Base-by-base conservation (phyloP, 2,888 invertebrate species). In the Sympetrum striolatum region DNA sequence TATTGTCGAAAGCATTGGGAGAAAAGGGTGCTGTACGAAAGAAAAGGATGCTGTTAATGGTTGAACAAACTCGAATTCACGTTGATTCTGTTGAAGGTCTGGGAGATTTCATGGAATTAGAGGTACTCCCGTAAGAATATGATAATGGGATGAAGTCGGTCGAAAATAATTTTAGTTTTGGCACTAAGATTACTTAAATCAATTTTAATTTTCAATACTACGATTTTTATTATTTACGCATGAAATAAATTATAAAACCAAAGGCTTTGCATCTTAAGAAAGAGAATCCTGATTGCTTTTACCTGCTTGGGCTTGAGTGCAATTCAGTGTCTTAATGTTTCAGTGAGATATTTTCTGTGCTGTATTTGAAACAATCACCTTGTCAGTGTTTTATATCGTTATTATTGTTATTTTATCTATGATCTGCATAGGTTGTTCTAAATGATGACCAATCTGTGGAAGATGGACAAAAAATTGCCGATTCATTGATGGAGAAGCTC, bases 41-140 rank as follows among this genome's bases (percentile, higher is more conserved):
- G 93, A 95, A 94, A 0, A 95, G 99, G 8, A 95, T 95, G 91
- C 94, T 99, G 8, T 98, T 96, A 93, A 94, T 98, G 93, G 95
- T 97, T 4, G 97, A 95, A 0, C 97, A 98, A 93, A 98, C 98
- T 0, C 95, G 99, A 91, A 95, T 99, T 44, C 99, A 99, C 93
- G 94, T 98, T 92, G 99, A 99, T 94, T 94, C 95, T 90, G 99
- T 99, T 0, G 95, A 97, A 92, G 95, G 94, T 15, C 95, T 98
- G 0, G 98, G 98, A 2, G 93, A 96, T 93, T 98, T 96, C 93
- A 96, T 98, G 95, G 98, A 98, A 93, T 93, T 98, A 81, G 98
- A 98, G 95, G 98, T 98, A 92, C 8, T 10, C 25, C 31, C 8
- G 25, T 2, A 73, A 73, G 31, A 0, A 10, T 31, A 31, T 25